Evolutionary conservation across 2,888 invertebrate species (phyloP).

Genomic region (Stegana nigrithorax): DNA sequence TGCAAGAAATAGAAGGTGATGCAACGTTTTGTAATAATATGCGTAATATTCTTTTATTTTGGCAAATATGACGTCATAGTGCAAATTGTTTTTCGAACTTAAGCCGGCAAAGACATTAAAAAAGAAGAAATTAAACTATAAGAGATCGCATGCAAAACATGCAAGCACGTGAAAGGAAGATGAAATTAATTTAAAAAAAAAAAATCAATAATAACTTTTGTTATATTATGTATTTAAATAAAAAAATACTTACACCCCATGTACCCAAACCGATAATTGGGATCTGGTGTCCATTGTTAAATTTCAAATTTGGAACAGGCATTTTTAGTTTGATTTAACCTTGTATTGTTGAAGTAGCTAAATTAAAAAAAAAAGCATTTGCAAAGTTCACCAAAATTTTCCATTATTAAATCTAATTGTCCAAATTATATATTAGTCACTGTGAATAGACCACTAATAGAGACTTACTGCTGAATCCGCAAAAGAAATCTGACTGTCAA

Average conservation of each 20-base stretch:
- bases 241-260: slow-evolving; percentile 74
- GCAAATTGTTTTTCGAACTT: background rate
- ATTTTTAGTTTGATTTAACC: too few relatives aligned
- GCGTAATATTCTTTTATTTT: too few relatives aligned
- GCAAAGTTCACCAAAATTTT: too few relatives aligned
- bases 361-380: too few relatives aligned
- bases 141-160: too few relatives aligned
- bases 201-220: background rate
- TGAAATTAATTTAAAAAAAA: background rate
- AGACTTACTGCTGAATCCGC: too few relatives aligned
- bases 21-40: too few relatives aligned
- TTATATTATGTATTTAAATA: background rate
- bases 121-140: background rate
- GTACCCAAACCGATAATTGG: slow-evolving; percentile 81
- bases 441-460: background rate
- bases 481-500: too few relatives aligned
- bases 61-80: too few relatives aligned
- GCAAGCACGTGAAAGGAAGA: background rate
- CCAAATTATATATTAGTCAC: background rate
- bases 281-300: slow-evolving; percentile 73
- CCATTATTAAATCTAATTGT: background rate
- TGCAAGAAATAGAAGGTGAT: too few relatives aligned
- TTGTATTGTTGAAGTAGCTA: too few relatives aligned
- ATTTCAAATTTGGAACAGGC: slow-evolving; percentile 70
- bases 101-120: background rate